Percentiles rank a stretch among this genome's conserved stretches.
phyloP scores from a whole-genome alignment of 2,113 vertebrate species.

The Murina feae region DNA sequence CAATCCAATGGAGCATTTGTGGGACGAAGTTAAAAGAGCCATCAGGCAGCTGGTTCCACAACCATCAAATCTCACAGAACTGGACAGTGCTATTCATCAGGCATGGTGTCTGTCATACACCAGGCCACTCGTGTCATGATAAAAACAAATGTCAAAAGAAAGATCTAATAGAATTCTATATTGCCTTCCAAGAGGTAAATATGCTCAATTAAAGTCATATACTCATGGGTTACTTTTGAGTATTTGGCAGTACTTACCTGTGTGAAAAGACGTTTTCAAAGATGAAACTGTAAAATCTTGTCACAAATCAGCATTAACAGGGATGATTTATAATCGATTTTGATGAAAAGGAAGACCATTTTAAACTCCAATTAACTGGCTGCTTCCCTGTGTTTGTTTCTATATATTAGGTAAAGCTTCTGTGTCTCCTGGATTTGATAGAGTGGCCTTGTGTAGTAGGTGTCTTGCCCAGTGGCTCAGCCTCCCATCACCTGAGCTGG shows the following conservation, averaged over 20 bases:
- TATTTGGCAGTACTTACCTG: neutral
- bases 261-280: constrained; percentile 24
- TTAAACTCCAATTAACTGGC: neutral
- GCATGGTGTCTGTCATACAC: no score
- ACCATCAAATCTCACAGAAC: no score
- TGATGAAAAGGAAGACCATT: constrained; percentile 5
- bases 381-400: no score
- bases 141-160: constrained; percentile 14
- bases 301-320: neutral
- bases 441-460: no score
- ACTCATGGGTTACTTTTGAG: neutral
- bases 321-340: neutral
- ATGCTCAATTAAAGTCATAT: neutral
- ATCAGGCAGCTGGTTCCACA: no score
- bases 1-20: no score
- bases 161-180: neutral
- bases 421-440: no score
- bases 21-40: no score
- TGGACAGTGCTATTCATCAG: no score
- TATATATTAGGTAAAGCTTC: no score
- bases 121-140: neutral
- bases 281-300: neutral
- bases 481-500: no score
- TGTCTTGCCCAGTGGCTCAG: no score
- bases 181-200: neutral